Conservation (phyloP, 2,113 vertebrate genomes). For the Synchiropus splendidus region DNA sequence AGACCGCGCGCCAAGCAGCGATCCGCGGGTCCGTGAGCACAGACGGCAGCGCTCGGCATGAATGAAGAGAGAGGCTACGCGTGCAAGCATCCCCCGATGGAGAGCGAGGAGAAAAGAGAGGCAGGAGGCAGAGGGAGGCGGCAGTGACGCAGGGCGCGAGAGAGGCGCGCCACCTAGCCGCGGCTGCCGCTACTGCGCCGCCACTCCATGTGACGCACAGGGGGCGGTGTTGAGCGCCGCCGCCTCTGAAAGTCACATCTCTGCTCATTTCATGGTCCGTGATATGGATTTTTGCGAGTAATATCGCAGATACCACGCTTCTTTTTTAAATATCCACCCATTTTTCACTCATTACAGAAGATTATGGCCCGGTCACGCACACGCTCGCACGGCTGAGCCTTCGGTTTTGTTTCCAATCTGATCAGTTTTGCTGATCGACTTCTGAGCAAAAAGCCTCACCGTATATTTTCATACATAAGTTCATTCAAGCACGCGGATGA, state of each 20-base stretch:
- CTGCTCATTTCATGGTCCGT: too few relatives aligned
- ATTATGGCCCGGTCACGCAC: too few relatives aligned
- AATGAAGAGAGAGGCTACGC: conserved; percentile 69
- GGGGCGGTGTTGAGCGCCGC: conserved; percentile 56
- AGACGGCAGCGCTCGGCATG: conserved; percentile 71
- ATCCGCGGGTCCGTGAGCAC: conserved; percentile 49
- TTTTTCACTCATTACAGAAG: too few relatives aligned
- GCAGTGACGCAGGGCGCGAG: conserved; percentile 57
- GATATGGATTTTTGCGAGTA: too few relatives aligned
- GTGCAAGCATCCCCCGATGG: conserved; percentile 58
- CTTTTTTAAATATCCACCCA: too few relatives aligned
- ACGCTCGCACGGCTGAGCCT: too few relatives aligned
- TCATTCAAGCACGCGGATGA: too few relatives aligned
- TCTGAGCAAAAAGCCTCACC: too few relatives aligned
- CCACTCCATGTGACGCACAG: conserved; percentile 35
- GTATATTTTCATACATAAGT: too few relatives aligned
- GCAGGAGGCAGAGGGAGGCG: conserved; percentile 43
- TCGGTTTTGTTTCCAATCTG: too few relatives aligned
- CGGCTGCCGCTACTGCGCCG: background rate
- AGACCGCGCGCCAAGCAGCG: conserved; percentile 39
- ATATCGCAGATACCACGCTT: background rate
- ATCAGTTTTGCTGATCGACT: too few relatives aligned
- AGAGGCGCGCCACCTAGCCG: conserved; percentile 44
- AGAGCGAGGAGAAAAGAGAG: conserved; percentile 56
- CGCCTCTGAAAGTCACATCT: too few relatives aligned